Evolutionary conservation across 2,888 invertebrate species (phyloP).

Genomic region (Cantharis rustica): DNA sequence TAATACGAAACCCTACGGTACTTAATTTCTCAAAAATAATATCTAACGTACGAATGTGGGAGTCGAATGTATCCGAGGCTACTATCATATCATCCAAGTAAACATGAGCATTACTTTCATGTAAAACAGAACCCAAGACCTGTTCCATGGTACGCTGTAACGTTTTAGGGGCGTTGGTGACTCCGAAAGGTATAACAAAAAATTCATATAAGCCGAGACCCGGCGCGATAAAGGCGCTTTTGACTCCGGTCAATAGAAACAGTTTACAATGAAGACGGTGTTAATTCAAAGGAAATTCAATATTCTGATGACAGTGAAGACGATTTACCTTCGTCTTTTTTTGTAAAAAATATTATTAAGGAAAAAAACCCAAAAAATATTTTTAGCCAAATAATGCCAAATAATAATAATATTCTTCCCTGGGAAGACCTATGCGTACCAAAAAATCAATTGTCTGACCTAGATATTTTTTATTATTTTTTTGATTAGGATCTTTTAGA

Average conservation of each 20-base stretch:
- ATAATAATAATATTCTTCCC: too few species aligned
- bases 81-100: not conserved
- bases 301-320: conserved; percentile 9
- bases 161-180: conserved; percentile 29
- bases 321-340: too few species aligned
- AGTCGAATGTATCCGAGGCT: not conserved
- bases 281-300: conserved; percentile 12
- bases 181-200: conserved; percentile 34
- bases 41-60: not conserved
- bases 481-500: too few species aligned
- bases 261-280: too few species aligned
- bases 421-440: too few species aligned
- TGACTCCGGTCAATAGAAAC: conserved; percentile 12
- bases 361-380: too few species aligned
- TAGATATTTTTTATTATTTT: too few species aligned
- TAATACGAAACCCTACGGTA: too few species aligned
- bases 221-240: conserved; percentile 12
- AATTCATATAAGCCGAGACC: conserved; percentile 17
- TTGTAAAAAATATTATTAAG: too few species aligned
- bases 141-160: not conserved
- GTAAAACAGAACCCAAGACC: conserved; percentile 1
- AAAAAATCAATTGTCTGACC: too few species aligned
- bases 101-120: not conserved
- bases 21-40: not conserved
- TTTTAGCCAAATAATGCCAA: too few species aligned